Percentiles rank a stretch among this genome's conserved stretches.
phyloP scores from a whole-genome alignment of 2,888 invertebrate species.

The Luperina testacea region DNA sequence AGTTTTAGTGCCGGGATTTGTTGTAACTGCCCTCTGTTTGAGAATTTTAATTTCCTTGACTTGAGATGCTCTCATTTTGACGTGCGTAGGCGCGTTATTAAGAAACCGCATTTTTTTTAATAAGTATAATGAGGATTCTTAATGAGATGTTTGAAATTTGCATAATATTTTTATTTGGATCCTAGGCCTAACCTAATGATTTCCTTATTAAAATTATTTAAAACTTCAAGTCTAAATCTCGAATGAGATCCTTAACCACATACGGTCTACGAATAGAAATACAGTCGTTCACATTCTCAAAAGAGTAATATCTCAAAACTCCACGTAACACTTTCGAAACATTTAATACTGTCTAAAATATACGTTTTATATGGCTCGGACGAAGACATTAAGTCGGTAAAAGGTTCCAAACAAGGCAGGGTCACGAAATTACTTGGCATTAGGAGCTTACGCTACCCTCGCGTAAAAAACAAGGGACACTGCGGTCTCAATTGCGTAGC shows the following conservation, averaged over 20 bases:
- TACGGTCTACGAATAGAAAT: background rate
- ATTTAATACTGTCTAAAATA: slow-evolving; percentile 67
- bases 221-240: background rate
- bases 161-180: background rate
- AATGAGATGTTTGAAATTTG: slow-evolving; percentile 35
- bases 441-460: slow-evolving; percentile 85
- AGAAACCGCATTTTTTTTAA: slow-evolving; percentile 7
- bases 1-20: slow-evolving; percentile 89
- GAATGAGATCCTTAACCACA: too few relatives aligned
- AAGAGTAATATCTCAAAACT: slow-evolving; percentile 21
- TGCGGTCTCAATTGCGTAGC: slow-evolving; percentile 75
- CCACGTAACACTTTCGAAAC: slow-evolving; percentile 41
- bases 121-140: slow-evolving; percentile 33
- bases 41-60: slow-evolving; percentile 89
- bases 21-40: slow-evolving; percentile 88
- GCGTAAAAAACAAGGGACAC: slow-evolving; percentile 87
- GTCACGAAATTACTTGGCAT: slow-evolving; percentile 88
- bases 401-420: slow-evolving; percentile 80
- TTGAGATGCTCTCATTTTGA: slow-evolving; percentile 73
- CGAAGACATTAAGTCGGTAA: slow-evolving; percentile 77
- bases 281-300: slow-evolving; percentile 1
- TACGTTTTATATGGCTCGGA: slow-evolving; percentile 68
- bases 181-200: background rate
- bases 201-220: background rate
- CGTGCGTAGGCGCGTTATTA: slow-evolving; percentile 57